phyloP scores from a whole-genome alignment of 2,797 vertebrate genomes.

The Garrulus glandarius region DNA sequence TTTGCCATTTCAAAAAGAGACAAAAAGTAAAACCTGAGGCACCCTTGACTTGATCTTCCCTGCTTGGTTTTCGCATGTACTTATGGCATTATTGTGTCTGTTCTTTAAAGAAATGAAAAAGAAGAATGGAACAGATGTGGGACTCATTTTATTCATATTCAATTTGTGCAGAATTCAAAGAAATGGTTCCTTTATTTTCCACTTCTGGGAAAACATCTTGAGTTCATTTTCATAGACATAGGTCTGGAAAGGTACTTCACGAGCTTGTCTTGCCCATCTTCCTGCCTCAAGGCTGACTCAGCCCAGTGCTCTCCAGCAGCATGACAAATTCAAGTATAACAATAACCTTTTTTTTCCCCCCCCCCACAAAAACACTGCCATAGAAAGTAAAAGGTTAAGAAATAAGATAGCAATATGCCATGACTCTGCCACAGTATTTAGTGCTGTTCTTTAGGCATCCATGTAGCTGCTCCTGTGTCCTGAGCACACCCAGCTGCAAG shows the following conservation, averaged over 20 bases:
- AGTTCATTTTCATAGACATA: conserved; percentile 39
- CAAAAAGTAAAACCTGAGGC: neutral
- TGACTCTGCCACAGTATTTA: neutral
- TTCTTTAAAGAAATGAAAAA: conserved; percentile 44
- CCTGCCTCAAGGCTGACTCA: conserved; percentile 46
- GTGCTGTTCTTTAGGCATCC: neutral
- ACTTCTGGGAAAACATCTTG: conserved; percentile 58
- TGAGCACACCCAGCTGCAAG: neutral
- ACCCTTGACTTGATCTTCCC: neutral
- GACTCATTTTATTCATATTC: conserved; percentile 25
- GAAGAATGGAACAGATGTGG: conserved; percentile 23
- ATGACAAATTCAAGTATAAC: neutral
- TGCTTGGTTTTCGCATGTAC: neutral
- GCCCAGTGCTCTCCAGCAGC: neutral
- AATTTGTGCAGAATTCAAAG: conserved; percentile 26
- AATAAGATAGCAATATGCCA: neutral
- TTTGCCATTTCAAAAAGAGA: neutral
- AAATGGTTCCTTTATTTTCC: conserved; percentile 42
- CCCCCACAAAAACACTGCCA: neutral
- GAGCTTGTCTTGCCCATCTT: conserved; percentile 29
- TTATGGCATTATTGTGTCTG: neutral
- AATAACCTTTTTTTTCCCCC: neutral
- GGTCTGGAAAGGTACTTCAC: conserved; percentile 47
- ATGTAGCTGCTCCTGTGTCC: neutral
- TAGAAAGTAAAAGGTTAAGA: conserved; percentile 17